These are phyloP conservation scores for Eupithecia subfuscata DNA, from an alignment of 2,888 invertebrate genomes.

Conservation along the genomic window DNA sequence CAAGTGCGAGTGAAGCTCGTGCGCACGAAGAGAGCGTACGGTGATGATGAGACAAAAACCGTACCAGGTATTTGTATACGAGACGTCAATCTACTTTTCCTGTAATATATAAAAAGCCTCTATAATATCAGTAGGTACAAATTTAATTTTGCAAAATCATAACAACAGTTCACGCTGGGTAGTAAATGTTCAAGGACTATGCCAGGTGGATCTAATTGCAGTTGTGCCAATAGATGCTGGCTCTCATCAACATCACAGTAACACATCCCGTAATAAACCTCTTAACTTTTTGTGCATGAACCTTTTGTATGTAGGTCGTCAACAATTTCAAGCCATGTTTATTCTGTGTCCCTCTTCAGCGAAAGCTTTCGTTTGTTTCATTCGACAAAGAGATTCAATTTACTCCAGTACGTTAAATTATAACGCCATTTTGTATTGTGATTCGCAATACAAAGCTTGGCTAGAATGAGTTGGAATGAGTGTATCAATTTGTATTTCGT, in stretches of 20 bases:
- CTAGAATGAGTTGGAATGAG: conserved; percentile 1
- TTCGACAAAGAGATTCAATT: conserved; percentile 32
- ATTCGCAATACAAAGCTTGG: conserved; percentile 27
- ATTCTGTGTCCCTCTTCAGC: background rate
- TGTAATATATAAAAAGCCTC: too few species aligned
- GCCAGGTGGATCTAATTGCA: too few species aligned
- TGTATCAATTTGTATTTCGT: background rate
- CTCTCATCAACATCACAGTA: background rate
- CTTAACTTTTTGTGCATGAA: background rate
- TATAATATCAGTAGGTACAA: too few species aligned
- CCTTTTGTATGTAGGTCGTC: background rate
- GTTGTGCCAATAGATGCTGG: too few species aligned
- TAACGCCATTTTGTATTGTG: conserved; percentile 27
- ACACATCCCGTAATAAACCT: background rate
- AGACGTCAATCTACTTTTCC: too few species aligned
- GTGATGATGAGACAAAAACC: too few species aligned
- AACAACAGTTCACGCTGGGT: too few species aligned
- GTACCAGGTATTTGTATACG: too few species aligned
- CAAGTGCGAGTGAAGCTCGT: too few species aligned
- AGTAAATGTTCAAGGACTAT: too few species aligned
- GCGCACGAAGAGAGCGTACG: too few species aligned
- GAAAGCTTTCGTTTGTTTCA: conserved; percentile 17
- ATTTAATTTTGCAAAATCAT: too few species aligned
- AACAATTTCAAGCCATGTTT: background rate
- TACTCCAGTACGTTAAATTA: conserved; percentile 28